A percentile compares a stretch with the other conserved stretches of the same genome.
These are phyloP conservation scores for Argya squamiceps DNA, from an alignment of 2,797 vertebrate genomes.

Conservation along the genomic window DNA sequence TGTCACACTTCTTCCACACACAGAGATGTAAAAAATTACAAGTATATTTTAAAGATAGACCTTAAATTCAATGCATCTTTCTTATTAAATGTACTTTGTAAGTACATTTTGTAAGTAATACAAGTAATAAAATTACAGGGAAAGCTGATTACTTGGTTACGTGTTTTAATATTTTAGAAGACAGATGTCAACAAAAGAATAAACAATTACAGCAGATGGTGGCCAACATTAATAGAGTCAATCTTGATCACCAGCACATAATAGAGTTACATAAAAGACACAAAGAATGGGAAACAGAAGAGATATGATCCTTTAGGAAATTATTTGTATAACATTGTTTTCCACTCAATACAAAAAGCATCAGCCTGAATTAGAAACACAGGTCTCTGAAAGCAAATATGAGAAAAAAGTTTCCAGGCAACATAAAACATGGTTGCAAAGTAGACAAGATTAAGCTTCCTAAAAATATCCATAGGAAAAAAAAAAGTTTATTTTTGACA, in stretches of 20 bases:
- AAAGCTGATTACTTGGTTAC: neutral
- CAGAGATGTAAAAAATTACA: neutral
- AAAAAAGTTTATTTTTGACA: neutral
- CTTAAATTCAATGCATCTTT: neutral
- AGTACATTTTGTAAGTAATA: neutral
- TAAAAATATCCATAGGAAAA: neutral
- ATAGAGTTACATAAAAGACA: neutral
- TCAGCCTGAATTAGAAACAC: neutral
- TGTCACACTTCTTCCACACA: neutral
- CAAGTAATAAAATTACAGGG: neutral
- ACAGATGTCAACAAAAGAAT: neutral
- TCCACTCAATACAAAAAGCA: neutral
- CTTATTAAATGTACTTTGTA: neutral
- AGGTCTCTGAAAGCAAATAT: neutral
- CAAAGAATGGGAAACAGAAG: neutral
- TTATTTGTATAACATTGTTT: neutral
- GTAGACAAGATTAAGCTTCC: neutral
- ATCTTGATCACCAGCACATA: neutral
- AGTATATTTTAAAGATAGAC: neutral
- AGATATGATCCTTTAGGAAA: neutral
- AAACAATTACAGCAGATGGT: neutral
- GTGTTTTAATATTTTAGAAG: constrained; percentile 35
- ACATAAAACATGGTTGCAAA: neutral
- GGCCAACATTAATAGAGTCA: neutral
- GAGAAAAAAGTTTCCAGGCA: neutral